Percentiles rank a stretch among this genome's conserved stretches.
phyloP scores from a whole-genome alignment of 2,888 invertebrate species.

The Hoplodrina blanda region DNA sequence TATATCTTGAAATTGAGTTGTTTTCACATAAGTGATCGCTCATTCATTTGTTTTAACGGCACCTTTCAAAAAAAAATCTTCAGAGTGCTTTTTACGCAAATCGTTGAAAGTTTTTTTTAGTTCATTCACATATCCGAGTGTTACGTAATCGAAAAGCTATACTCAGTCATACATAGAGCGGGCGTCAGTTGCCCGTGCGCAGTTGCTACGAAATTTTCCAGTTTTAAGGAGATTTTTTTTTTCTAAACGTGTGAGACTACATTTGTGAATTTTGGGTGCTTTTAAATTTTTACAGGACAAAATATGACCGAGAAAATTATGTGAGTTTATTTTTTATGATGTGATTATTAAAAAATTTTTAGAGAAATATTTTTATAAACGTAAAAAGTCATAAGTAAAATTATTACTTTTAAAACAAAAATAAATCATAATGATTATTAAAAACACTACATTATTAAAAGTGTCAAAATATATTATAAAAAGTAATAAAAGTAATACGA shows the following conservation, averaged over 20 bases:
- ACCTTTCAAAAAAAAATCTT: not conserved
- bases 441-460: not conserved
- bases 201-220: conserved; percentile 21
- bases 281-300: no score
- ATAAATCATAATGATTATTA: not conserved
- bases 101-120: conserved; percentile 56
- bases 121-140: conserved; percentile 63
- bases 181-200: conserved; percentile 51
- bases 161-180: conserved; percentile 60
- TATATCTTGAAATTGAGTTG: not conserved
- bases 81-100: not conserved
- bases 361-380: not conserved
- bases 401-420: not conserved
- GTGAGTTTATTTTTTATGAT: conserved; percentile 30
- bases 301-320: conserved; percentile 26
- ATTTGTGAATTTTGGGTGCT: conserved; percentile 11
- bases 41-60: not conserved
- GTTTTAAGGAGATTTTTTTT: not conserved
- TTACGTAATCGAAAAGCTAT: conserved; percentile 64
- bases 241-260: not conserved
- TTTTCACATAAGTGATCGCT: no score
- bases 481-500: not conserved
- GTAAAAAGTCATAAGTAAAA: not conserved
- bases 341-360: not conserved
- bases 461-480: not conserved